Percentiles rank a stretch among this genome's conserved stretches.
Conservation (phyloP, 2,113 vertebrate species). For the Tetrao urogallus region DNA sequence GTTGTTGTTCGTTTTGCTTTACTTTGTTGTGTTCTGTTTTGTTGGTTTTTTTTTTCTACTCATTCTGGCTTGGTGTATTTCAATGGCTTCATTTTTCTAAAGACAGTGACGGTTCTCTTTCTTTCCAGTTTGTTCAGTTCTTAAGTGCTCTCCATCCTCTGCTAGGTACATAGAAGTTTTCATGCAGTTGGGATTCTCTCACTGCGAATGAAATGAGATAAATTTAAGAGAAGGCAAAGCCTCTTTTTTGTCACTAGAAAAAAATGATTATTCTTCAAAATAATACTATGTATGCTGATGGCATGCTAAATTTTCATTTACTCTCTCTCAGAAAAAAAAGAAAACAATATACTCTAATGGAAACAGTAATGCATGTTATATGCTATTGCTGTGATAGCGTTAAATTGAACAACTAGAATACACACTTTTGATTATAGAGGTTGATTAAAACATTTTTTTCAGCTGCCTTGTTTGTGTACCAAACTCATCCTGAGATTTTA, state of each 20-base stretch:
- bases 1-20: background rate
- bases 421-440: background rate
- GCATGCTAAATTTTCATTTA: background rate
- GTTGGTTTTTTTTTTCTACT: background rate
- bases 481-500: background rate
- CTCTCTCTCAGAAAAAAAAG: background rate
- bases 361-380: background rate
- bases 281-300: background rate
- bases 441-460: constrained; percentile 12
- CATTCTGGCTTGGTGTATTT: background rate
- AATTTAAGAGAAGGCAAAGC: background rate
- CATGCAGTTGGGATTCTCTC: background rate
- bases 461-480: background rate
- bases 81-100: background rate
- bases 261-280: background rate
- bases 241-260: background rate
- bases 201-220: background rate
- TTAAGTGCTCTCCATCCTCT: background rate
- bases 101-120: background rate
- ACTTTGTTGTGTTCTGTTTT: too few species aligned
- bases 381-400: background rate
- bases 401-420: background rate
- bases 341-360: background rate
- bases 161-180: background rate
- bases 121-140: background rate